Evolutionary conservation across 2,113 vertebrate species (phyloP), one percentile per base, ranked within the genome.

Genomic region (Gobius niger): DNA sequence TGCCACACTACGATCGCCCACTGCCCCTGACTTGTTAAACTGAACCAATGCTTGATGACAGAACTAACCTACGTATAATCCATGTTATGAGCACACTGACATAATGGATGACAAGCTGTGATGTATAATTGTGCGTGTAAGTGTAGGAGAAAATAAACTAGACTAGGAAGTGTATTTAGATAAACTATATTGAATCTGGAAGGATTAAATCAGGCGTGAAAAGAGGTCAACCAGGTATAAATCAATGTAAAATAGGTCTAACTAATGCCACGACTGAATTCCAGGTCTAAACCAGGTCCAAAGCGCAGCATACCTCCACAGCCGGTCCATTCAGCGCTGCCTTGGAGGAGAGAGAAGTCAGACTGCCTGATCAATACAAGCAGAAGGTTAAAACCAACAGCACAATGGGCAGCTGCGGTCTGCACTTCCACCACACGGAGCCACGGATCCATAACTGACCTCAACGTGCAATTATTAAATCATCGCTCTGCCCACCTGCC

Each of bases 351-450:
- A 54, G 52, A 54, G 40, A 59, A 59, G 56, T 59, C 85, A 83
- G 82, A 84, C 62, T 34, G 72, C 77, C 80, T 88, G 71, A 93
- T 92, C 92, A 85, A 92, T 93, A 91, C 68, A 44, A 61, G 90
- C 82, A 88, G 89, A 89, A 91, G 90, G 90, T 92, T 92, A 91
- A 91, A 90, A 86, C 88, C 83, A 73, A 89, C 91, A 72, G 74
- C 85, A 89, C 86, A 88, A 89, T 85, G 84, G 78, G 83, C 77
- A 65, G 85, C 89, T 84, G 85, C 71, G 84, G 84, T 85, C 86
- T 86, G 61, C 73, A 72, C 73, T 89, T 75, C 72, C 81, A 88
- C 82, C 83, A 81, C 86, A 82, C 72, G 82, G 15, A 76, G 75
- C 50, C 76, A 78, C 65, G 14, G 82, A 87, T 87, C 85, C 82